These are phyloP conservation scores for Petrocephalus schoutedeni DNA, from an alignment of 2,797 vertebrate species.

Conservation along the genomic window DNA sequence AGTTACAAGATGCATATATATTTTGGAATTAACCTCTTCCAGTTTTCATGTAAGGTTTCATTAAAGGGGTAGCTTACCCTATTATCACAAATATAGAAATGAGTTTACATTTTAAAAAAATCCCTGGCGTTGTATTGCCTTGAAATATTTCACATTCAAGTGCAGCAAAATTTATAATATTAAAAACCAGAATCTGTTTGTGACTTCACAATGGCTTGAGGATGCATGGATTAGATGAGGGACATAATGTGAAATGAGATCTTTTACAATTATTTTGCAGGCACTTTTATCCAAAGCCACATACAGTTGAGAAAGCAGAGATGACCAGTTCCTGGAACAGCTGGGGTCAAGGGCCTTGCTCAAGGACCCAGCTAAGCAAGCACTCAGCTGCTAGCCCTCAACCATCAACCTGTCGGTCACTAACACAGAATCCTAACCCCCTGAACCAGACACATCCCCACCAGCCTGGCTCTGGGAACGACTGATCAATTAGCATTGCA, in stretches of 20 bases:
- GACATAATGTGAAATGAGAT: neutral
- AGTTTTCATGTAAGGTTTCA: neutral
- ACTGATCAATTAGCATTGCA: neutral
- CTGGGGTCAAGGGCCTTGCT: neutral
- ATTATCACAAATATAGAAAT: neutral
- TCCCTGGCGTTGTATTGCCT: neutral
- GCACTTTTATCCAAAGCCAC: neutral
- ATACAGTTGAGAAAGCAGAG: neutral
- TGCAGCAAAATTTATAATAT: neutral
- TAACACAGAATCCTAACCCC: neutral
- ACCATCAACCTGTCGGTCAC: neutral
- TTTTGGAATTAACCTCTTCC: neutral
- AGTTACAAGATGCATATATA: neutral
- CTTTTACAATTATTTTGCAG: neutral
- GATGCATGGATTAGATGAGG: neutral
- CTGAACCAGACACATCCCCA: neutral
- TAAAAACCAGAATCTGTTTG: neutral
- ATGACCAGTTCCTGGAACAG: neutral
- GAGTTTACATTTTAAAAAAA: neutral
- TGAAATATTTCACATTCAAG: neutral
- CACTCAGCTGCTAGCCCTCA: neutral
- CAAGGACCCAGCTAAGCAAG: neutral
- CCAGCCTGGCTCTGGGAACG: neutral
- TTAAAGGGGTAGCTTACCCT: neutral
- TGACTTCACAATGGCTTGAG: neutral